Conservation (phyloP, 2,113 vertebrate species). For the Eudyptes chrysolophus region DNA sequence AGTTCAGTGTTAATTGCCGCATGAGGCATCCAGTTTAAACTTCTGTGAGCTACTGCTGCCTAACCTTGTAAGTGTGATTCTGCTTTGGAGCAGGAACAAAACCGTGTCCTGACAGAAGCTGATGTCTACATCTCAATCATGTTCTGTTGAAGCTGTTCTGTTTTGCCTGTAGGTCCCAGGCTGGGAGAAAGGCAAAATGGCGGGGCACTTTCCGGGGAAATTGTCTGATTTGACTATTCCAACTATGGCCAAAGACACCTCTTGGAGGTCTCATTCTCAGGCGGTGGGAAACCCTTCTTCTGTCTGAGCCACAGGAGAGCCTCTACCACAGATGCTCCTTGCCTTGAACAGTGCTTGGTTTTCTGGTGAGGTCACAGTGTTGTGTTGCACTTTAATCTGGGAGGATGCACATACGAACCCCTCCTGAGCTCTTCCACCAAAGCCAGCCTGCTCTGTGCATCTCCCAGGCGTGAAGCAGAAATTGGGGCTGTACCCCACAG, state of each 20-base stretch:
- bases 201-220: background rate
- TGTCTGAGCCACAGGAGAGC: background rate
- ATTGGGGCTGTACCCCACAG: accelerated
- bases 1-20: background rate
- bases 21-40: background rate
- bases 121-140: background rate
- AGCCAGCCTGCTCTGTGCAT: background rate
- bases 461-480: background rate
- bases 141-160: background rate
- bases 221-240: background rate
- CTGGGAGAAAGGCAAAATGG: background rate
- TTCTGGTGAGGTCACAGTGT: background rate
- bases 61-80: background rate
- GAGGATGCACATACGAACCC: accelerated
- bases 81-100: background rate
- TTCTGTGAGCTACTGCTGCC: background rate
- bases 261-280: background rate
- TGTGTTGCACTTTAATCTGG: background rate
- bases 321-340: background rate
- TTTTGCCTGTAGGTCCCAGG: background rate
- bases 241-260: background rate
- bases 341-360: background rate
- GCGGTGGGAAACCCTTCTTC: background rate
- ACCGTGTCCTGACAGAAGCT: background rate
- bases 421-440: background rate